Evolutionary conservation across 2,113 vertebrate species (phyloP).

Genomic region (Talpa occidentalis): DNA sequence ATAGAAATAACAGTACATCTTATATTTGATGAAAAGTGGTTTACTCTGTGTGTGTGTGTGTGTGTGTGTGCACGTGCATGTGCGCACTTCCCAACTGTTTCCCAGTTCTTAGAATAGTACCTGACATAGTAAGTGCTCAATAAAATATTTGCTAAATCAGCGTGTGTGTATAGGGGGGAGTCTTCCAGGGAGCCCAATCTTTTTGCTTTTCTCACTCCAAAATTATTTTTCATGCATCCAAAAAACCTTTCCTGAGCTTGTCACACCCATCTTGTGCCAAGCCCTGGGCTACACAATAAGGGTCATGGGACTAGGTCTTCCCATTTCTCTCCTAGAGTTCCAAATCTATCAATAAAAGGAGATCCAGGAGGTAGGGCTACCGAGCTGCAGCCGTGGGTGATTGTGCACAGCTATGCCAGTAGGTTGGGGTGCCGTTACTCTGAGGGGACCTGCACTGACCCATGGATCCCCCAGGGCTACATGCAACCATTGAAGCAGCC

Average conservation of each 20-base stretch:
- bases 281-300: background rate
- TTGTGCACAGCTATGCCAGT: background rate
- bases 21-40: background rate
- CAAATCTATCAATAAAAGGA: background rate
- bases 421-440: background rate
- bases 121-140: background rate
- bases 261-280: background rate
- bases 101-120: background rate
- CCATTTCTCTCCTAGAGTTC: background rate
- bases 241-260: background rate
- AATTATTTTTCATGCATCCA: background rate
- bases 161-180: background rate
- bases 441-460: background rate
- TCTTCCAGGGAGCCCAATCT: background rate
- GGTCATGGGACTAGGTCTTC: background rate
- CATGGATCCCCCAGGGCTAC: slow-evolving; percentile 89
- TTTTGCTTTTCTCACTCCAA: background rate
- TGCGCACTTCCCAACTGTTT: background rate
- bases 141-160: background rate
- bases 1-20: background rate
- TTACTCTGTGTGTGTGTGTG: background rate
- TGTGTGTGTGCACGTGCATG: background rate
- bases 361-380: background rate
- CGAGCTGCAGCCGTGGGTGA: background rate
- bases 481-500: slow-evolving; percentile 98